phyloP scores from a whole-genome alignment of 2,797 vertebrate species.

The Platalea minor region DNA sequence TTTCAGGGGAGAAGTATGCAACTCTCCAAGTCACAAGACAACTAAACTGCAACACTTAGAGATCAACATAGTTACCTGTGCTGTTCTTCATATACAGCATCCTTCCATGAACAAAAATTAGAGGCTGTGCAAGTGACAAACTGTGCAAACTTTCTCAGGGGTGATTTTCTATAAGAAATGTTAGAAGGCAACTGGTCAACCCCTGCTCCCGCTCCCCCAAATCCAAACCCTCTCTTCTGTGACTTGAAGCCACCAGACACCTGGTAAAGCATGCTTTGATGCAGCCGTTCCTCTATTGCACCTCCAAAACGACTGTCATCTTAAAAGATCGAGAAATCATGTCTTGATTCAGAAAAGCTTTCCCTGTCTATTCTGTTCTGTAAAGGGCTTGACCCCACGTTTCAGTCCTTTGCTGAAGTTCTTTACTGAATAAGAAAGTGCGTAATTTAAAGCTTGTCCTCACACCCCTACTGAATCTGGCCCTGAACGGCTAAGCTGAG shows the following conservation, averaged over 20 bases:
- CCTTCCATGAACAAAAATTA: background rate
- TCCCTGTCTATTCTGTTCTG: background rate
- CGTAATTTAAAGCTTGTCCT: background rate
- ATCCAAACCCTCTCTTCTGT: background rate
- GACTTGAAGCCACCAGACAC: background rate
- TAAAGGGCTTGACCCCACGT: background rate
- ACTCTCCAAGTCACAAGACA: background rate
- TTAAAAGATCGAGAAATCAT: background rate
- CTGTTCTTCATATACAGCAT: background rate
- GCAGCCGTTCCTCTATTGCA: background rate
- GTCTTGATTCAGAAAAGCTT: background rate
- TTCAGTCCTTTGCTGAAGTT: background rate
- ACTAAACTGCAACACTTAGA: background rate
- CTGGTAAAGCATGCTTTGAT: background rate
- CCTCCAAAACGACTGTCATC: background rate
- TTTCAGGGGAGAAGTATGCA: background rate
- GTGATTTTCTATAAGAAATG: background rate
- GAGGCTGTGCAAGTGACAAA: background rate
- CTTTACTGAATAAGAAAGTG: background rate
- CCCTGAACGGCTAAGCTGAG: background rate
- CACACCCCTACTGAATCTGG: background rate
- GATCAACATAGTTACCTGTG: background rate
- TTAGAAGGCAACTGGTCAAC: background rate
- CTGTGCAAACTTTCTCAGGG: background rate
- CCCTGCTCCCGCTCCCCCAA: background rate